Base-by-base conservation (phyloP, 2,888 invertebrate species). In the Chaetogeoica ovagalla region DNA sequence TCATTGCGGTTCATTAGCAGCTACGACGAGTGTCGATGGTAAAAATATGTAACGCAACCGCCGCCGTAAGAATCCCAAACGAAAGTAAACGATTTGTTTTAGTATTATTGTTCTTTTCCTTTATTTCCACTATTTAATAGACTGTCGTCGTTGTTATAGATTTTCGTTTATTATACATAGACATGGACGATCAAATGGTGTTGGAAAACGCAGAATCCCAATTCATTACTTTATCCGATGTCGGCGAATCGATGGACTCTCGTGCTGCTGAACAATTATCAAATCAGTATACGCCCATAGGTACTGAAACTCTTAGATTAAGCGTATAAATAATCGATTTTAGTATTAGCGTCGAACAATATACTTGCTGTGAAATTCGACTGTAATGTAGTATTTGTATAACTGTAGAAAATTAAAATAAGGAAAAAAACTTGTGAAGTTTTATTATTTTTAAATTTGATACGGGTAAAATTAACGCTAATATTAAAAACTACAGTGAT, bases 221-320 rank as follows among this genome's bases (percentile, higher is more conserved):
- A 43, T 75, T 43, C 59, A 19, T 75, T 15, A 66, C 75, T 7
- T 30, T 75, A 23, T 59, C 75, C 8, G 59, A 43, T 68, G 21
- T 23, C n/a, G 75, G 68, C 59, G 19, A 68, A 30, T 19, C 23
- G 13, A n/a, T 75, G 66, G 48, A 19, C 5, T 48, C 59, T 48
- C 21, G 59, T 30, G 8, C 66, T 9, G 66, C 66, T 9, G 66
- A 68, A 59, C 75, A 68, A 66, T n/a, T 68, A n/a, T 30, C 75
- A 43, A n/a, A 59, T 15, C 65, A 74, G 13, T 43, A 59, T 43
- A 66, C 57, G 1, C 39, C 57, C 19, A 65, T 66, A 9, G 68
- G 75, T 66, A 30, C 15, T 23, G 13, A 52, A 66, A 30, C 6
- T 30, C 48, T 62, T 70, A n/a, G 13, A n/a, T 70, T n/a, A 5